Conservation (phyloP, 2,797 vertebrate genomes). For the Rachycentron canadum region DNA sequence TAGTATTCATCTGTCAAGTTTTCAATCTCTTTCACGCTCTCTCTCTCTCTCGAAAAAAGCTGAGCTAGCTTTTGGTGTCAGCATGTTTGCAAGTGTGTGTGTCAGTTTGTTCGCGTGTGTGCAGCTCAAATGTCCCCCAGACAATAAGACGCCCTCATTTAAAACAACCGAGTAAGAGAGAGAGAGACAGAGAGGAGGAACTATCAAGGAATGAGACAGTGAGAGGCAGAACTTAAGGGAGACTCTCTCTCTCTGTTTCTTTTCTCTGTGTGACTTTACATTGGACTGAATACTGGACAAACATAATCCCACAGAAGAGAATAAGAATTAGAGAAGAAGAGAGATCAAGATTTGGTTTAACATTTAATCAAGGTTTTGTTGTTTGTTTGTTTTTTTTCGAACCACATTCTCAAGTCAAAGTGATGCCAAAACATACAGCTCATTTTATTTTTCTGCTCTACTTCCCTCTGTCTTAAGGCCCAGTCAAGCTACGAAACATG, state of each 20-base stretch:
- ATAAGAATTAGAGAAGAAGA: neutral
- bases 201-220: too few relatives aligned
- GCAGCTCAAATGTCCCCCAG: constrained; percentile 57
- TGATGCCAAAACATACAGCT: neutral
- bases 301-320: constrained; percentile 3
- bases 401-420: constrained; percentile 1
- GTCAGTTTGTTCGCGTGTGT: constrained; percentile 13
- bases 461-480: neutral
- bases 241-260: neutral
- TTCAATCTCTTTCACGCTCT: constrained; percentile 3
- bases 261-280: neutral
- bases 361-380: constrained; percentile 1
- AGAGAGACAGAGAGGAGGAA: constrained; percentile 2
- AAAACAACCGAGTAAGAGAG: constrained; percentile 26
- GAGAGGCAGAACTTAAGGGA: neutral
- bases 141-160: constrained; percentile 63
- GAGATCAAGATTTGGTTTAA: neutral
- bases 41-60: constrained; percentile 37
- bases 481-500: neutral
- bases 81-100: constrained; percentile 34
- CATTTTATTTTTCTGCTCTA: neutral
- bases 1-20: constrained; percentile 54
- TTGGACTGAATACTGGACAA: constrained; percentile 3
- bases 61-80: constrained; percentile 62
- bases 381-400: neutral